Evolutionary conservation across 2,888 invertebrate genomes (phyloP), one percentile per base, ranked within the genome.

Genomic region (Exocentrus adspersus): DNA sequence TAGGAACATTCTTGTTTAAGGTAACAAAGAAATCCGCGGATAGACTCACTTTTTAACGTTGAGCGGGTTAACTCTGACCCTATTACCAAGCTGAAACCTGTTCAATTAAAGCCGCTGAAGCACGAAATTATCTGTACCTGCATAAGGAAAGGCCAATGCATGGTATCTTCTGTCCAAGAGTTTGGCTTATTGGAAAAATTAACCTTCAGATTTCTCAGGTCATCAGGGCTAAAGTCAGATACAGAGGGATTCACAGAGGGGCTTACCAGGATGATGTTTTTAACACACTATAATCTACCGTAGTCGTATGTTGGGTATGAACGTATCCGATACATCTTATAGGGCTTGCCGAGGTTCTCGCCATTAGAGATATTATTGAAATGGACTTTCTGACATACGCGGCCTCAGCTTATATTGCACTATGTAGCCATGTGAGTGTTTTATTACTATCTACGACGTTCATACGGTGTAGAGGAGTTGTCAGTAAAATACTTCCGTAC

Each of bases 211-310:
- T 37, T 37, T 12, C n/a, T 37, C 5, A 37, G 37, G 37, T 43
- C 14, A 43, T 2, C 43, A 2, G 43, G 14, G 43, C 43, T 43
- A 2, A 43, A 43, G 17, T 43, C 3, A 2, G 43, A 43, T 5
- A 51, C 24, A 6, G 30, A 51, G 51, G 51, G 24, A 10, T 51
- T 51, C 14, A 51, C 12, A 28, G 30, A 28, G 30, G 5, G 14
- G 51, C 51, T 51, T 51, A 30, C 28, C 51, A 51, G n/a, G 51
- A 51, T 12, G 51, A 30, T 51, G 28, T 30, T 1, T 51, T 51
- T 30, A 51, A 51, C 30, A 51, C 24, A 10, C 16, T 51, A 12
- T 10, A n/a, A n/a, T 51, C 17, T 51, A 28, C 7, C 51, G 51
- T 16, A 24, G 51, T 2, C 16, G 51, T 14, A 30, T 12, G 2